phyloP scores from a whole-genome alignment of 2,797 vertebrate species.

The Onychomys leucogaster region DNA sequence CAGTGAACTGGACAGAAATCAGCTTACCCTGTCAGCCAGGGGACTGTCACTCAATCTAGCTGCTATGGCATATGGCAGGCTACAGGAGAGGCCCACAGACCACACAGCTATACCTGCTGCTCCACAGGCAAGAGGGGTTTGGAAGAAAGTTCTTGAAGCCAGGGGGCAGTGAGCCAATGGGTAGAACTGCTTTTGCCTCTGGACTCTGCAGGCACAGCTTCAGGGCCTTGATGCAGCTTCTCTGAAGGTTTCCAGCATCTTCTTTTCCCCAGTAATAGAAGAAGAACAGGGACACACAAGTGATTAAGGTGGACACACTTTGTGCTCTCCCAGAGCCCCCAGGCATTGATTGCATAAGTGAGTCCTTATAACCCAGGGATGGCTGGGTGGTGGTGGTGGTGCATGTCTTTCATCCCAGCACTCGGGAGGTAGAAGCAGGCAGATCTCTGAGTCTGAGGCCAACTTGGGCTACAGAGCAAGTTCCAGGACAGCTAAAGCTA shows the following conservation, averaged over 20 bases:
- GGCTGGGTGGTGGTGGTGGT: neutral
- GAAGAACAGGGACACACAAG: neutral
- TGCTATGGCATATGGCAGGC: conserved; percentile 2
- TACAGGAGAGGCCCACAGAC: neutral
- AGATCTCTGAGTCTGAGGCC: no score
- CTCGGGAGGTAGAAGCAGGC: no score
- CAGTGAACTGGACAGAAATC: neutral
- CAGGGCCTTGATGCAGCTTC: neutral
- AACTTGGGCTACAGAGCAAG: no score
- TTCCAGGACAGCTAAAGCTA: no score
- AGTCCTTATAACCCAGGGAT: neutral
- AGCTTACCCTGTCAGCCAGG: neutral
- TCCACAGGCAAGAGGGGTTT: neutral
- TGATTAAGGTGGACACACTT: neutral
- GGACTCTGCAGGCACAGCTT: neutral
- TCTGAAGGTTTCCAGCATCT: neutral
- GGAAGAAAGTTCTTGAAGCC: conserved; percentile 45
- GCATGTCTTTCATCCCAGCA: no score
- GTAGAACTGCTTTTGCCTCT: neutral
- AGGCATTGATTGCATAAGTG: rapidly evolving
- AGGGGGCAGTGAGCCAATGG: neutral
- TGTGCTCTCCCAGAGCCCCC: neutral
- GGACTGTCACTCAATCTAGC: neutral
- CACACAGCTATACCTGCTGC: neutral
- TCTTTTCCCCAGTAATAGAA: neutral